Conservation (phyloP, 2,888 invertebrate species). For the Nudaria mundana region DNA sequence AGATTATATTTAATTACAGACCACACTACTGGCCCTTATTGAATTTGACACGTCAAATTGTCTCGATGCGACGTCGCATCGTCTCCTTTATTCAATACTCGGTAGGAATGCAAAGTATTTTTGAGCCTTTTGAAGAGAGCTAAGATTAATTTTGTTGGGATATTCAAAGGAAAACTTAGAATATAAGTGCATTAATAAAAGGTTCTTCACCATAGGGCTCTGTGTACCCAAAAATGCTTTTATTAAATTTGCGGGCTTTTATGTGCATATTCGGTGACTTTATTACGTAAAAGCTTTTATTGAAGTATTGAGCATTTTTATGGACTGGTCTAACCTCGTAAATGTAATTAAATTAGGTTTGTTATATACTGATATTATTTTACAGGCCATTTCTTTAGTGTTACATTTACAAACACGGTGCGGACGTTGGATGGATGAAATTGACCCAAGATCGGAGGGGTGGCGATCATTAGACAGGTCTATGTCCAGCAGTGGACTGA, state of each 20-base stretch:
- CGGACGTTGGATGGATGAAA: too few species aligned
- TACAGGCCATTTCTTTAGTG: too few species aligned
- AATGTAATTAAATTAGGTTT: constrained; percentile 29
- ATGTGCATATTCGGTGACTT: constrained; percentile 62
- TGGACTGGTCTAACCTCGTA: constrained; percentile 40
- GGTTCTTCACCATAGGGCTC: constrained; percentile 66
- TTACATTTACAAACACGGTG: too few species aligned
- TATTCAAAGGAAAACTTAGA: constrained; percentile 75
- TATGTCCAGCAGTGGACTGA: too few species aligned
- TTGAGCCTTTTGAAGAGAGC: constrained; percentile 72
- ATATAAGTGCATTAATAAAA: constrained; percentile 79
- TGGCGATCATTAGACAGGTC: too few species aligned
- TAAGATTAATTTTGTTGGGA: constrained; percentile 76
- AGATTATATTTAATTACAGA: constrained; percentile 57
- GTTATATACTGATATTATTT: too few species aligned
- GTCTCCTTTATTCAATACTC: constrained; percentile 50
- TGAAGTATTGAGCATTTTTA: constrained; percentile 45
- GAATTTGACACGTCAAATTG: constrained; percentile 62
- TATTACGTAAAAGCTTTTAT: constrained; percentile 66
- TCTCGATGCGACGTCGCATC: constrained; percentile 36
- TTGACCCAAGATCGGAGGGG: too few species aligned
- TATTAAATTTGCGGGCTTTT: constrained; percentile 75
- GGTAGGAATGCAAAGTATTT: constrained; percentile 68
- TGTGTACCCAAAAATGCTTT: constrained; percentile 69
- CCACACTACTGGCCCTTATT: constrained; percentile 51